Evolutionary conservation across 1,140 invertebrate species (phyloP).

Genomic region (Dinoponera quadriceps): DNA sequence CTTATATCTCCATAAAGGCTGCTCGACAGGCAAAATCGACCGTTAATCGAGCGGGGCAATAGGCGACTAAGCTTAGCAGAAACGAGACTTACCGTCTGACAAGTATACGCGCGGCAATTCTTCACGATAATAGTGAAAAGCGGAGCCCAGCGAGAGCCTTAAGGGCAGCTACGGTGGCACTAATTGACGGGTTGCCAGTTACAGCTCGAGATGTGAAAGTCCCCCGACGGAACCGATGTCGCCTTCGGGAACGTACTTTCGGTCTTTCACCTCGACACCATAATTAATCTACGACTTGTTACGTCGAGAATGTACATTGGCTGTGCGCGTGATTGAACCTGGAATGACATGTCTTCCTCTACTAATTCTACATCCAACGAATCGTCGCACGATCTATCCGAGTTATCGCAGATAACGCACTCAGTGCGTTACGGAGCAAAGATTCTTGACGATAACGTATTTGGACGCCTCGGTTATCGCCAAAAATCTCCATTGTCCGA

Average conservation of each 20-base stretch:
- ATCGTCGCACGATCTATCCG: background rate
- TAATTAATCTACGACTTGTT: constrained; percentile 74
- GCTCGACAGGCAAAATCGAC: constrained; percentile 64
- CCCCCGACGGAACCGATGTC: constrained; percentile 66
- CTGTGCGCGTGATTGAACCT: constrained; percentile 55
- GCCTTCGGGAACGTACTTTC: constrained; percentile 68
- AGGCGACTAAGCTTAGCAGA: constrained; percentile 55
- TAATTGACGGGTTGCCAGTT: constrained; percentile 75
- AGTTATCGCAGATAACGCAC: too few species aligned
- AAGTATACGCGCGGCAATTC: constrained; percentile 65
- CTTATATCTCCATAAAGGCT: constrained; percentile 51
- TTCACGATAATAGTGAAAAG: constrained; percentile 70
- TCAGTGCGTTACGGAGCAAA: background rate
- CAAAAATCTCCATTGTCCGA: constrained; percentile 16
- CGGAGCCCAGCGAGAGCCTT: constrained; percentile 35
- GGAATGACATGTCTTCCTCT: constrained; percentile 35
- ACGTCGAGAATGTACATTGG: constrained; percentile 50
- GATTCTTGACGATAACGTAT: too few species aligned
- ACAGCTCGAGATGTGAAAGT: constrained; percentile 69
- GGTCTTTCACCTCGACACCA: constrained; percentile 69
- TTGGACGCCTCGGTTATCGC: background rate
- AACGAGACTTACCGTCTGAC: constrained; percentile 55
- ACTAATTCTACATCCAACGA: constrained; percentile 2
- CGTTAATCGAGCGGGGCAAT: constrained; percentile 68
- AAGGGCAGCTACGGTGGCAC: constrained; percentile 71